Evolutionary conservation across 2,888 invertebrate species (phyloP).

Genomic region (Encarsia formosa): DNA sequence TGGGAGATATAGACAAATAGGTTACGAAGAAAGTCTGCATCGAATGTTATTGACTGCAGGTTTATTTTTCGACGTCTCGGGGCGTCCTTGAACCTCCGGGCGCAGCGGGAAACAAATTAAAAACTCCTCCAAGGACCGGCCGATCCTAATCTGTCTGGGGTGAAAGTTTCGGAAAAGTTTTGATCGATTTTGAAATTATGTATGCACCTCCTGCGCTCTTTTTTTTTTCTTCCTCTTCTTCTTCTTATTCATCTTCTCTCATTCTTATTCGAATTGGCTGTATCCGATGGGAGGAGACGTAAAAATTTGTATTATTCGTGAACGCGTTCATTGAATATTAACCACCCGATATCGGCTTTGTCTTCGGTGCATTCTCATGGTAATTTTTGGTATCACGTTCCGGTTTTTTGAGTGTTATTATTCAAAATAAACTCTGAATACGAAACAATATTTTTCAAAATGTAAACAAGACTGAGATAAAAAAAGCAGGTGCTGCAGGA

Average conservation of each 20-base stretch:
- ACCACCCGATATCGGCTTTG: no score
- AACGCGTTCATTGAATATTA: no score
- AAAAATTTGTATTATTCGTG: no score
- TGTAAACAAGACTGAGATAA: no score
- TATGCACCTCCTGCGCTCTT: slow-evolving; percentile 12
- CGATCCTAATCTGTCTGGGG: slow-evolving; percentile 47
- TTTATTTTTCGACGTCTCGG: not conserved
- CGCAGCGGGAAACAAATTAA: slow-evolving; percentile 50
- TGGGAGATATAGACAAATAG: slow-evolving; percentile 22
- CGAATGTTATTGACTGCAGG: not conserved
- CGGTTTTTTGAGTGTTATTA: no score
- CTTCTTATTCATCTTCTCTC: not conserved
- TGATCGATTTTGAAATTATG: slow-evolving; percentile 23
- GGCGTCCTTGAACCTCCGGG: slow-evolving; percentile 33
- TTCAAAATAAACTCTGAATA: no score
- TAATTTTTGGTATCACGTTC: no score
- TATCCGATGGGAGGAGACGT: no score
- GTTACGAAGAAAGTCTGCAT: slow-evolving; percentile 19
- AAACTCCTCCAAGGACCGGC: slow-evolving; percentile 47
- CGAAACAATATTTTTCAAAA: no score
- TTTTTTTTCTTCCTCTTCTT: not conserved
- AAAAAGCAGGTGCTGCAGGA: no score
- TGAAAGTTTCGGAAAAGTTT: slow-evolving; percentile 49
- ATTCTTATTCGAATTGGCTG: not conserved
- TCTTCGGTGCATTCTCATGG: no score